Evolutionary conservation across 53 echinoderm and acorn worm genomes (phyloP), one percentile per base, ranked within the genome.

Genomic region (Apostichopus leukothele): DNA sequence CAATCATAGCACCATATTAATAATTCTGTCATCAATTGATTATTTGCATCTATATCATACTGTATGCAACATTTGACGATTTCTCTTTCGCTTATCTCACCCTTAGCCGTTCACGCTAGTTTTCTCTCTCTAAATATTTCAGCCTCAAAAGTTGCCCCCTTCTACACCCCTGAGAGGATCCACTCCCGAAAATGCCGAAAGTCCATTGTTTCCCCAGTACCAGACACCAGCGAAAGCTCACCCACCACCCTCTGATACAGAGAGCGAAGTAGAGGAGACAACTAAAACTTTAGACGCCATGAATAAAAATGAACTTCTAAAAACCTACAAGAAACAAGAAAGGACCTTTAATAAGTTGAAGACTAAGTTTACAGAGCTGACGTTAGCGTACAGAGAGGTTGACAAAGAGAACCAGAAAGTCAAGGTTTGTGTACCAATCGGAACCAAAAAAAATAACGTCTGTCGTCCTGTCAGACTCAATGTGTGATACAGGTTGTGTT

Each of bases 401-500:
- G 92, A 93, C 68, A 99, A 99, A 85, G 99, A 99, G 74, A 99
- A 96, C 74, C 94, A 96, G 10, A 99, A 99, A 76, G 93, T 99
- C 16, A 99, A 99, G 99, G 99, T 99, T 89, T 57, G 83, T 7
- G 57, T 57, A 57, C 57, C 39, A 39, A 39, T 39, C 39, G 3
- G 39, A 39, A 39, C 39, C 0, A 0, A 25, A 25, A 25, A 25
- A 39, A 39, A 1, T 3, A 39, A 39, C 39, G 39, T 39, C 39
- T 39, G 39, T 39, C 39, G 3, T 39, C 39, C 39, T 39, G 39
- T 39, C 39, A 39, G 39, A 39, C 3, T 39, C 39, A 39, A 39
- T 39, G 39, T 39, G 39, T 39, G 39, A 39, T 39, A 39, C 39
- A 27, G 27, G 27, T 27, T 27, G 27, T 27, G 27, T 27, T 27